Evolutionary conservation across 1,140 invertebrate species (phyloP), one percentile per base, ranked within the genome.

Genomic region (Heterodera schachtii): DNA sequence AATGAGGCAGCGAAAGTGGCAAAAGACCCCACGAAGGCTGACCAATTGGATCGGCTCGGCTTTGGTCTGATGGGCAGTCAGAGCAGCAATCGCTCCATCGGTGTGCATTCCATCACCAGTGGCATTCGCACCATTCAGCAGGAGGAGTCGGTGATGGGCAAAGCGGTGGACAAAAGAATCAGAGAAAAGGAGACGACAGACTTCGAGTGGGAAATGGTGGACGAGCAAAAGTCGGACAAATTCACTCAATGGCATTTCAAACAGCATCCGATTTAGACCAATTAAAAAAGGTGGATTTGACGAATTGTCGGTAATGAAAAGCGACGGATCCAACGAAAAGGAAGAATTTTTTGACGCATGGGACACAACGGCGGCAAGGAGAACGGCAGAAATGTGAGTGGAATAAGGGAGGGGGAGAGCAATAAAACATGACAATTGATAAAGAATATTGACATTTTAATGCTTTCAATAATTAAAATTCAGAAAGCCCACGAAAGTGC

Each of bases 91-190:
- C 91, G 92, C 90, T 91, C 91, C 93, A 93, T 90, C 87, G 88
- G 85, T 71, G 83, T 95, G 85, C 97, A 99, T 92, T 97, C 95
- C 11, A 95, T 95, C 13, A 89, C 96, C 71, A 94, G 93, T 73
- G 96, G 98, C 88, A 98, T 98, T 95, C 93, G 94, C 86, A 93
- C 93, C 7, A 96, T 98, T 86, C 93, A 95, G 89, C 96, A 98
- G 91, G 94, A 91, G 69, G 88, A 88, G 46, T 81, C 86, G 73
- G 31, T 79, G 7, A 66, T 49, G 46, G 73, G 49, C n/a, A 43
- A 49, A 6, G 71, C 43, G 52, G 19, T 64, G 57, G 57, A 64
- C 57, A 64, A 64, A 19, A 82, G 79, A 60, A 66, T 67, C n/a
- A 73, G 73, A 44, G 81, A 75, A 73, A 88, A 87, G 49, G 81